These are phyloP conservation scores for Phylloscopus whistleri DNA, from an alignment of 2,113 vertebrate genomes.

Conservation along the genomic window DNA sequence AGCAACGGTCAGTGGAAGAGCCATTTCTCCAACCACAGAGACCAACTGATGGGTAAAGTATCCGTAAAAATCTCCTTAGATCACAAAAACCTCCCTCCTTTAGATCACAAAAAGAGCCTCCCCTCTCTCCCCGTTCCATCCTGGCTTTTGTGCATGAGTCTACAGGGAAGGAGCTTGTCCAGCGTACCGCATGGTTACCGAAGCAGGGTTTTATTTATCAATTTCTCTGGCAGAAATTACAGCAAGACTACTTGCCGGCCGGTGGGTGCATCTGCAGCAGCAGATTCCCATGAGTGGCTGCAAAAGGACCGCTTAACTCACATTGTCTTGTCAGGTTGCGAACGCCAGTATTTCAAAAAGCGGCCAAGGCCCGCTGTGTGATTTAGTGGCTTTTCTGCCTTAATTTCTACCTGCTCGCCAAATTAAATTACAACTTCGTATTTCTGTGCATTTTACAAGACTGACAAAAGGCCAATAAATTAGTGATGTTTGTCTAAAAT, in stretches of 20 bases:
- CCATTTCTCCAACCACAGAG: slow-evolving; percentile 21
- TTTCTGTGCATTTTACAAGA: slow-evolving; percentile 2
- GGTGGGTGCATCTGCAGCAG: neutral
- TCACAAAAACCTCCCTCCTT: neutral
- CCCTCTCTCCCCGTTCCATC: neutral
- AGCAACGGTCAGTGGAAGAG: slow-evolving; percentile 17
- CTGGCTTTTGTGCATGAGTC: neutral
- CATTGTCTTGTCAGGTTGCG: neutral
- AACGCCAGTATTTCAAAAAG: neutral
- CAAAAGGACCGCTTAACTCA: neutral
- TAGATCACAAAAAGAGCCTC: neutral
- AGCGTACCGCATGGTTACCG: accelerated
- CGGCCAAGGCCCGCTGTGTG: neutral
- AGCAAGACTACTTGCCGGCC: neutral
- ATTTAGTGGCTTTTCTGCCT: neutral
- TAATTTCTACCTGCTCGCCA: neutral
- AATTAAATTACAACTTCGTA: neutral
- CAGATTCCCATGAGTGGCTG: neutral
- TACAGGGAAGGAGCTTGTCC: neutral
- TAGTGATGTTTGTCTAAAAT: neutral
- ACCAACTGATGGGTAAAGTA: slow-evolving; percentile 32
- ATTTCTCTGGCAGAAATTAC: neutral
- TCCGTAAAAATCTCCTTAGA: neutral
- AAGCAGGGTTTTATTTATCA: neutral
- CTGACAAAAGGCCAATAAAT: neutral